Conservation (phyloP, 37 sponge, comb jelly and placozoan genomes). For the Aphrocallistes beatrix region DNA sequence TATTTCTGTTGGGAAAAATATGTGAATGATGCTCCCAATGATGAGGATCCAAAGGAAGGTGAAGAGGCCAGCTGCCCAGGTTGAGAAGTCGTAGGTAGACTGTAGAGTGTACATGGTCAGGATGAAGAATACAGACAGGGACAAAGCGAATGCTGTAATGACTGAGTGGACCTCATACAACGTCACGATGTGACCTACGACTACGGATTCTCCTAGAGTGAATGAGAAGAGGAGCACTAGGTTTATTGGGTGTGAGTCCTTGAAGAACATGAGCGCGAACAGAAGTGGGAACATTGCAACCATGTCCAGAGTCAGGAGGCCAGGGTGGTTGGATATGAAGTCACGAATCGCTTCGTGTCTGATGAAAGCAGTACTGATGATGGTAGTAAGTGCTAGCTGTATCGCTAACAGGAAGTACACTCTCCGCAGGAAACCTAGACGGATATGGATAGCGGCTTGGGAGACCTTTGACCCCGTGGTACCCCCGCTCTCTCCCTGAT, state of each 20-base stretch:
- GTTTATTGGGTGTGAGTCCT: neutral
- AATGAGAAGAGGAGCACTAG: neutral
- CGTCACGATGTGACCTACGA: slow-evolving; percentile 38
- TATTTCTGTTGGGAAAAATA: slow-evolving; percentile 60
- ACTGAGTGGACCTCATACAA: slow-evolving; percentile 65
- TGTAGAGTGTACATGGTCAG: slow-evolving; percentile 89
- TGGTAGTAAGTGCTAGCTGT: neutral
- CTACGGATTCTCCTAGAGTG: neutral
- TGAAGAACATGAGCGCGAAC: neutral
- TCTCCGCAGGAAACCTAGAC: neutral
- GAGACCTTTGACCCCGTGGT: neutral
- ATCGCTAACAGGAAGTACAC: slow-evolving; percentile 1
- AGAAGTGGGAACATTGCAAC: neutral
- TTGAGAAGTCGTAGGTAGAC: slow-evolving; percentile 87
- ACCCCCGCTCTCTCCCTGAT: neutral
- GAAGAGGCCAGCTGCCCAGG: slow-evolving; percentile 91
- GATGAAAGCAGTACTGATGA: neutral
- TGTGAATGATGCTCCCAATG: slow-evolving; percentile 50
- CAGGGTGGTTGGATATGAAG: neutral
- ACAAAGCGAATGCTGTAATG: slow-evolving; percentile 69
- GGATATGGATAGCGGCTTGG: neutral
- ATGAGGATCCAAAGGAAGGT: slow-evolving; percentile 67
- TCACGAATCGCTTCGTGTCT: neutral
- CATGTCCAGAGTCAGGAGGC: neutral
- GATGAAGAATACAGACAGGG: slow-evolving; percentile 52